Evolutionary conservation across 2,888 invertebrate species (phyloP), one percentile per base, ranked within the genome.

Genomic region (Lathronympha strigana): DNA sequence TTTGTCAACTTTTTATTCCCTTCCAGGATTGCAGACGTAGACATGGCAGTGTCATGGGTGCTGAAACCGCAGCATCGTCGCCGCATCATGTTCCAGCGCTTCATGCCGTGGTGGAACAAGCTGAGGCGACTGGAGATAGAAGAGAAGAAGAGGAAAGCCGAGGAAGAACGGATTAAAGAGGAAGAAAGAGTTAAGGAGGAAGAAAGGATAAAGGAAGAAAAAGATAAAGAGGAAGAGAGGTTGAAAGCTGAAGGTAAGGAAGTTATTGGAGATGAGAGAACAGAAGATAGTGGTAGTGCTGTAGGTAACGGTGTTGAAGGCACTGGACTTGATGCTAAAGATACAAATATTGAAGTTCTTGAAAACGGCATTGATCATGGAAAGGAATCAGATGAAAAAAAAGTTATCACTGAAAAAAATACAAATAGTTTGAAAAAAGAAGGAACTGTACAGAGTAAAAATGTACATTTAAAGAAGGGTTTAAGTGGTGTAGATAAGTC

Each of bases 71-170:
- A 92, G 36, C 93, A 93, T 68, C 79, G 93, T 1, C 72, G 82
- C n/a, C 74, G 89, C 15, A 81, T 93, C 4, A 90, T 88, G 82
- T 92, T 92, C 80, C 92, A 92, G 69, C 79, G 92, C 0, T 90
- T 92, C 76, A 90, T 88, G 86, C 92, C 92, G 1, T 90, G 88
- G 87, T 86, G 92, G 90, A 88, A 92, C 73, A 83, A 83, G 1
- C 82, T 82, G 73, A 83, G 77, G 57, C 78, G 92, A 43, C 80
- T 82, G 61, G 89, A 90, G 71, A 66, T 84, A 0, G 89, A 87
- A 0, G 88, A 89, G 63, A 87, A 80, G 75, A 86, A 86, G 54
- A 76, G 75, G 55, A 73, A 61, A 61, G 78, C 80, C 38, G 79
- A 73, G 53, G 73, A 75, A 49, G 76, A 76, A 21, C 77, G 63